Evolutionary conservation across 2,888 invertebrate species (phyloP), one percentile per base, ranked within the genome.

Genomic region (Watsonalla binaria): DNA sequence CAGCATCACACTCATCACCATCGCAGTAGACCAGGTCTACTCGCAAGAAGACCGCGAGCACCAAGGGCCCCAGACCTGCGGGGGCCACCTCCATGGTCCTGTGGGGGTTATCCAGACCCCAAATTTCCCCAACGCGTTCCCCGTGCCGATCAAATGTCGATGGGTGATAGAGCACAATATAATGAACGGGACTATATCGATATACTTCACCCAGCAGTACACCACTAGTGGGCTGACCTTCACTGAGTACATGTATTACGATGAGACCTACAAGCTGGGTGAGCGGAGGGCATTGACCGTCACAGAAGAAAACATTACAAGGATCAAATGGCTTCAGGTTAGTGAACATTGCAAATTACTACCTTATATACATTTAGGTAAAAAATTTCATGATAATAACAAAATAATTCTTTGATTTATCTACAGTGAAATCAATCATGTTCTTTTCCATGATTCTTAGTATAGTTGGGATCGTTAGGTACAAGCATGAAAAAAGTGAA

Each of bases 191-290:
- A 94, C 95, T 51, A 96, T 97, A 73, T 93, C 96, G 62, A 92
- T 98, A 62, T 97, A 97, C 78, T 93, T 98, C 67, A 97, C 97
- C 2, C 97, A 98, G 76, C 93, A 96, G 68, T 98, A 95, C 88
- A 95, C 96, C 47, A 94, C 94, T 65, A 94, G 94, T 70, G 96
- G 96, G 0, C 83, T 96, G 7, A 93, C 92, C 50, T 95, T 96
- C 78, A 95, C 94, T 35, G 95, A 95, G 77, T 95, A 95, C 73
- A 92, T 94, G 81, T 94, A 94, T 68, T 95, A 95, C 76, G 94
- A 94, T 63, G 93, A 93, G 50, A 92, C 93, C 54, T 92, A 93
- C 65, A 94, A 94, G 76, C 91, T 93, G 61, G 94, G 93, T 1
- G 94, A 94, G 56, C 91, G 93, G 54, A 82, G 93, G 54, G 92